Evolutionary conservation across 2,888 invertebrate species (phyloP).

Genomic region (Euspilapteryx auroguttella): DNA sequence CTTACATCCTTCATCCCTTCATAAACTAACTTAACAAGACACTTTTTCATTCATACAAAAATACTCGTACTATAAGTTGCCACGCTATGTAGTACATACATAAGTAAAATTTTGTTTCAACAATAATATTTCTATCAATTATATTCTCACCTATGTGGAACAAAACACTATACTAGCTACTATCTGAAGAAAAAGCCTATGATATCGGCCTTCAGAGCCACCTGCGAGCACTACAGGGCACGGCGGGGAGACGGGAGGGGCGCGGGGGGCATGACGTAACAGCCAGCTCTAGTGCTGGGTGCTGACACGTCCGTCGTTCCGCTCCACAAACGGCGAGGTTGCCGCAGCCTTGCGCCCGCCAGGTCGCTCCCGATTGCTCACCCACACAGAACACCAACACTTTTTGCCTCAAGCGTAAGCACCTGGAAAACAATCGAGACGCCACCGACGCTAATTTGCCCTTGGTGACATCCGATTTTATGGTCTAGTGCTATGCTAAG

Average conservation of each 20-base stretch:
- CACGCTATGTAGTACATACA: too few relatives aligned
- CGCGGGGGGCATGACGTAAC: conserved; percentile 38
- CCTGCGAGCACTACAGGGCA: too few relatives aligned
- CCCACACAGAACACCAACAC: conserved; percentile 24
- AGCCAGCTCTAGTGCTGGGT: conserved; percentile 46
- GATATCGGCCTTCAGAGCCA: too few relatives aligned
- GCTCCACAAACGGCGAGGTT: conserved; percentile 60
- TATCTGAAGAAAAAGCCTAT: too few relatives aligned
- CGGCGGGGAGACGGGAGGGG: background rate
- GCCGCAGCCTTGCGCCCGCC: conserved; percentile 35
- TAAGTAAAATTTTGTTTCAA: too few relatives aligned
- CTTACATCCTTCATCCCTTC: too few relatives aligned
- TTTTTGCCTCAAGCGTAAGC: background rate
- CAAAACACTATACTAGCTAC: too few relatives aligned
- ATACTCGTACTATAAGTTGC: too few relatives aligned
- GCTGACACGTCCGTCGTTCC: conserved; percentile 38
- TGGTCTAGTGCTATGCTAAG: background rate
- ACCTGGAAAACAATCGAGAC: conserved; percentile 1
- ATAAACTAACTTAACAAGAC: too few relatives aligned
- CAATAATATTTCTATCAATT: too few relatives aligned
- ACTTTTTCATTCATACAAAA: too few relatives aligned
- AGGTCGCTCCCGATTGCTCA: conserved; percentile 48
- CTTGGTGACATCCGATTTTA: background rate
- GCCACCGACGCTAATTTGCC: conserved; percentile 1
- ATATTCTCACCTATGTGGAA: too few relatives aligned